phyloP scores from a whole-genome alignment of 2,797 vertebrate species.

The Chaetodon trifasciatus region DNA sequence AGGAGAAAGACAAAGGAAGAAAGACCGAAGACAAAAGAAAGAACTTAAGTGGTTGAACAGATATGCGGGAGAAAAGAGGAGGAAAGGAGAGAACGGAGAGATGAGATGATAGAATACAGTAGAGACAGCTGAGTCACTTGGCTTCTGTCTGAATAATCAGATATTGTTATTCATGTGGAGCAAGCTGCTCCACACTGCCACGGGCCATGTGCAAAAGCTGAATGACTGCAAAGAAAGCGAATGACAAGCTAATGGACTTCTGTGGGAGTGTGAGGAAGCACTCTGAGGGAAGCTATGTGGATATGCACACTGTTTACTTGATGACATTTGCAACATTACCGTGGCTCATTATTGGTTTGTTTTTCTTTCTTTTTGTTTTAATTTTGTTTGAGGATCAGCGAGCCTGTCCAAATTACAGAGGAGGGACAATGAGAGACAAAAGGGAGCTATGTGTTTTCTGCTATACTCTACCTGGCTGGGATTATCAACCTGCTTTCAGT shows the following conservation, averaged over 20 bases:
- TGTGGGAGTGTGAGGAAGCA: slow-evolving; percentile 71
- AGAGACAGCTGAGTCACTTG: slow-evolving; percentile 82
- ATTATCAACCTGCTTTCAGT: slow-evolving; percentile 47
- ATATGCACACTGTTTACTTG: slow-evolving; percentile 62
- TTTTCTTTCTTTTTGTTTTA: slow-evolving; percentile 3
- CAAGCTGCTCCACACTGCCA: slow-evolving; percentile 75
- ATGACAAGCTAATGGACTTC: slow-evolving; percentile 78
- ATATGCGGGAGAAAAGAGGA: slow-evolving; percentile 31
- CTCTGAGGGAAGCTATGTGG: slow-evolving; percentile 57
- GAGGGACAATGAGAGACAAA: not conserved
- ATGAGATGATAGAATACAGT: slow-evolving; percentile 75
- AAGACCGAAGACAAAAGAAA: not conserved
- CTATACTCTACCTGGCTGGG: not conserved
- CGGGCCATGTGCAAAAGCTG: slow-evolving; percentile 79
- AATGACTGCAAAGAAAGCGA: slow-evolving; percentile 78
- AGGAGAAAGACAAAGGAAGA: slow-evolving; percentile 22
- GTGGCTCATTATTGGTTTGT: slow-evolving; percentile 50
- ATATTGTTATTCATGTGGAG: slow-evolving; percentile 82
- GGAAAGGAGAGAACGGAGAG: slow-evolving; percentile 28
- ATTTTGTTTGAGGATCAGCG: slow-evolving; percentile 8
- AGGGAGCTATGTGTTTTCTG: slow-evolving; percentile 20
- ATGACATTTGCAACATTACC: slow-evolving; percentile 68
- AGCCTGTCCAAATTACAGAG: slow-evolving; percentile 25
- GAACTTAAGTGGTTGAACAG: slow-evolving; percentile 30
- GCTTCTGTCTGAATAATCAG: slow-evolving; percentile 80